Conservation (phyloP, 2,113 vertebrate species). For the Megaleporinus macrocephalus region DNA sequence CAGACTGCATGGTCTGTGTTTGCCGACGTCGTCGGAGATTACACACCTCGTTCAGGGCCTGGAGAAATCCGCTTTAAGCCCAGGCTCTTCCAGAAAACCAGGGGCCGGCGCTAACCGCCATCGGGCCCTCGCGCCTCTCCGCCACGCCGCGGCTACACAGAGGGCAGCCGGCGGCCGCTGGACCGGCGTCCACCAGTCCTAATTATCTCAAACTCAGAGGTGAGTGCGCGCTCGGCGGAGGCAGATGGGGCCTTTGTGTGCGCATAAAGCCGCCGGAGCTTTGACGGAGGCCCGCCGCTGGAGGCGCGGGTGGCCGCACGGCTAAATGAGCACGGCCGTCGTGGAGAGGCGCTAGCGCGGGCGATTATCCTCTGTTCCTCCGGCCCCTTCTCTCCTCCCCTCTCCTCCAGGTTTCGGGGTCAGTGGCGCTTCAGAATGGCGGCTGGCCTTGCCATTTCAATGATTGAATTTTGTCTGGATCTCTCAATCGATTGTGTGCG, state of each 20-base stretch:
- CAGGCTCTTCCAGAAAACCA: slow-evolving; percentile 13
- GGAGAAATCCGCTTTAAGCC: slow-evolving; percentile 32
- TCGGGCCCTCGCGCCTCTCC: not conserved
- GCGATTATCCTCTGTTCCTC: slow-evolving; percentile 70
- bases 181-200: slow-evolving; percentile 7
- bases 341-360: slow-evolving; percentile 57
- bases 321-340: slow-evolving; percentile 54
- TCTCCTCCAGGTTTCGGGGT: slow-evolving; percentile 67
- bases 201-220: slow-evolving; percentile 48
- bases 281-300: not conserved
- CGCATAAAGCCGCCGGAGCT: slow-evolving; percentile 26
- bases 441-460: slow-evolving; percentile 72
- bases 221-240: slow-evolving; percentile 26
- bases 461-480: slow-evolving; percentile 77
- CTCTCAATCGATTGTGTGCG: slow-evolving; percentile 75
- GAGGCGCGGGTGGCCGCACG: slow-evolving; percentile 55
- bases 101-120: slow-evolving; percentile 11
- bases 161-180: not conserved
- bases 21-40: slow-evolving; percentile 69
- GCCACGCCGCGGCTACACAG: slow-evolving; percentile 16
- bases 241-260: slow-evolving; percentile 47
- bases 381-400: slow-evolving; percentile 49
- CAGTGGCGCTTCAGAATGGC: slow-evolving; percentile 62
- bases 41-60: slow-evolving; percentile 54
- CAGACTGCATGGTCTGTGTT: slow-evolving; percentile 66